Evolutionary conservation across 1,140 invertebrate genomes (phyloP).

Genomic region (Pseudomyrmex pallidus): DNA sequence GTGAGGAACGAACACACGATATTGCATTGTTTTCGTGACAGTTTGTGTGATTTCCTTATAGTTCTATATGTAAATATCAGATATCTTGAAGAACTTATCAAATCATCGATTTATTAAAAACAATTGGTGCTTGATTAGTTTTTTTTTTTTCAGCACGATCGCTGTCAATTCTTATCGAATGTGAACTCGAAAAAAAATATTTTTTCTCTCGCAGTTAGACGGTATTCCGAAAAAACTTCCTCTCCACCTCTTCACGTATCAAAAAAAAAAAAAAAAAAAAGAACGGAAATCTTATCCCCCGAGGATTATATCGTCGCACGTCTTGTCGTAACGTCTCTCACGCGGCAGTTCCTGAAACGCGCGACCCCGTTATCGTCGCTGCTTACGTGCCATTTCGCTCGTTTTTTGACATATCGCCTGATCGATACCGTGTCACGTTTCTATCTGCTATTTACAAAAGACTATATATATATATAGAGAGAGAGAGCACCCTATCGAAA

Average conservation of each 20-base stretch:
- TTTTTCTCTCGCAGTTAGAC: neutral
- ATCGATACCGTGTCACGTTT: conserved; percentile 43
- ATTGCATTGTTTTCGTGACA: too few relatives aligned
- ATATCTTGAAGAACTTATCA: neutral
- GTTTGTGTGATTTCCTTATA: too few relatives aligned
- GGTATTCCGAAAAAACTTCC: neutral
- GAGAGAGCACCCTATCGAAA: conserved; percentile 7
- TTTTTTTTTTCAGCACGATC: conserved; percentile 3
- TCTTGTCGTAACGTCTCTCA: conserved; percentile 5
- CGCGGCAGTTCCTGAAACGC: conserved; percentile 1
- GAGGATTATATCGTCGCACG: neutral
- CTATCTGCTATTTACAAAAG: conserved; percentile 47
- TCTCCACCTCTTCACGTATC: neutral
- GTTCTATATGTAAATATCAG: neutral
- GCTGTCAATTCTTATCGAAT: neutral
- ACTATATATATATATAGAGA: neutral
- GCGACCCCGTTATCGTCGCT: conserved; percentile 26
- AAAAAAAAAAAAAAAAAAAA: conserved; percentile 21
- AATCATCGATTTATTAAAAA: neutral
- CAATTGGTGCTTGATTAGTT: conserved; percentile 4
- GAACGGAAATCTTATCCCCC: neutral
- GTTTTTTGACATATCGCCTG: conserved; percentile 46
- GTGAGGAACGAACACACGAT: neutral
- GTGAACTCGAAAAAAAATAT: conserved; percentile 28
- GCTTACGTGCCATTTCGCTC: conserved; percentile 46